Conservation (phyloP, 2,797 vertebrate species). For the Takifugu rubripes region DNA sequence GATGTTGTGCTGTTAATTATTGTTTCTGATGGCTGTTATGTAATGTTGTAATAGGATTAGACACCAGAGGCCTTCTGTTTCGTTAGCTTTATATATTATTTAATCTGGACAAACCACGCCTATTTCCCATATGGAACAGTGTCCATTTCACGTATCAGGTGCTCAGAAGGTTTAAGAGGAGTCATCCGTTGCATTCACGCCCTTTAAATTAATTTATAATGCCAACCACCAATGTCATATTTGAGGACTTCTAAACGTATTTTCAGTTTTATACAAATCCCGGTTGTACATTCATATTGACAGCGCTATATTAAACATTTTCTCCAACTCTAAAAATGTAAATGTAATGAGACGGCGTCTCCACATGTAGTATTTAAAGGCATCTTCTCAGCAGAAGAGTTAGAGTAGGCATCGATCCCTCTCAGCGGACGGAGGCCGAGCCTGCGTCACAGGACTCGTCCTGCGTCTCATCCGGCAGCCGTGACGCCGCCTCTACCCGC, state of each 20-base stretch:
- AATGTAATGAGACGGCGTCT: too few species aligned
- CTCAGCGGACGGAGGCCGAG: conserved; percentile 22
- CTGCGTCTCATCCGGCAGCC: conserved; percentile 51
- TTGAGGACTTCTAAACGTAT: conserved; percentile 3
- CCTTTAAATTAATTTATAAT: not conserved
- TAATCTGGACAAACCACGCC: conserved; percentile 12
- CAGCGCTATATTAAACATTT: too few species aligned
- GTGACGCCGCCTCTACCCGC: conserved; percentile 53
- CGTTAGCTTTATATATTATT: conserved; percentile 16
- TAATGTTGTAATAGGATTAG: conserved; percentile 1
- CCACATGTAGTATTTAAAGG: too few species aligned
- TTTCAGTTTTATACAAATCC: not conserved
- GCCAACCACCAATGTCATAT: conserved; percentile 17
- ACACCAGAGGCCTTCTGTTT: not conserved
- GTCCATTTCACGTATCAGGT: conserved; percentile 50
- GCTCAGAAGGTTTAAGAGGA: conserved; percentile 35
- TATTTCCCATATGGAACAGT: conserved; percentile 28
- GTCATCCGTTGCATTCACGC: conserved; percentile 26
- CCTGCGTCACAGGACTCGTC: conserved; percentile 47
- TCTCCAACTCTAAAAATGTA: too few species aligned
- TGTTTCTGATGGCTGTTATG: not conserved
- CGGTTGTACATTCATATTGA: too few species aligned
- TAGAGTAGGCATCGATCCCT: conserved; percentile 14
- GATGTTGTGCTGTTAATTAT: not conserved
- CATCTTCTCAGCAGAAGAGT: not conserved